A percentile compares a stretch with the other conserved stretches of the same genome.
Evolutionary conservation across 2,888 invertebrate species (phyloP).

Genomic region (Halictus ligatus): DNA sequence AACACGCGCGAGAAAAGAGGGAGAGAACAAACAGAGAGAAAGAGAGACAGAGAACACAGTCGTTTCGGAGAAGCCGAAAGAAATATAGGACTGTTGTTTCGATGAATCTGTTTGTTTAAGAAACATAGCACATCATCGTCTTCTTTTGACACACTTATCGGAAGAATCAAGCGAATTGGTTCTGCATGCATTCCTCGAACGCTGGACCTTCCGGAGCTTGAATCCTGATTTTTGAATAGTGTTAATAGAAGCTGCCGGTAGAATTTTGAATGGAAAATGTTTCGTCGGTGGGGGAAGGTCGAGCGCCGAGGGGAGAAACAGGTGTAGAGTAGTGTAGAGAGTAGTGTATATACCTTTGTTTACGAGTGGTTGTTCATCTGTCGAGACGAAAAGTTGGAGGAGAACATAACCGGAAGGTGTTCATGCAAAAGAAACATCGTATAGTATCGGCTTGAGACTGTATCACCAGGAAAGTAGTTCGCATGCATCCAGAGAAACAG

Average conservation of each 20-base stretch:
- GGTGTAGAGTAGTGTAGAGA: constrained; percentile 70
- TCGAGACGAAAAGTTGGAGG: constrained; percentile 80
- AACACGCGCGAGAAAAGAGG: not conserved
- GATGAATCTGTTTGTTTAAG: not conserved
- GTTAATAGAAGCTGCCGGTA: not conserved
- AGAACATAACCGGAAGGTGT: constrained; percentile 79
- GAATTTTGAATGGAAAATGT: not conserved
- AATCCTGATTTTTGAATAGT: not conserved
- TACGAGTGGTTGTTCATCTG: constrained; percentile 82
- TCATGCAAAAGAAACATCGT: constrained; percentile 83
- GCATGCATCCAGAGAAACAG: constrained; percentile 47
- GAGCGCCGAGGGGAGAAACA: constrained; percentile 46
- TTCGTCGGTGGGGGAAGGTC: constrained; percentile 37
- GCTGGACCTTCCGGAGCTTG: constrained; percentile 36
- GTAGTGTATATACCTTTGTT: constrained; percentile 81
- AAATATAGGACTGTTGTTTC: not conserved
- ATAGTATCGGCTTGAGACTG: constrained; percentile 71
- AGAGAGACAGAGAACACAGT: not conserved
- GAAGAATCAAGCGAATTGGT: constrained; percentile 41
- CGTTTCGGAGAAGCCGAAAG: not conserved
- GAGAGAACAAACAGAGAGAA: not conserved
- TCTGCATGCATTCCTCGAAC: constrained; percentile 40
- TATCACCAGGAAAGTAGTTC: constrained; percentile 31
- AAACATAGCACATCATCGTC: not conserved
- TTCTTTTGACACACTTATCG: not conserved